Conservation (phyloP, 2,797 vertebrate genomes). For the Momotus momota region DNA sequence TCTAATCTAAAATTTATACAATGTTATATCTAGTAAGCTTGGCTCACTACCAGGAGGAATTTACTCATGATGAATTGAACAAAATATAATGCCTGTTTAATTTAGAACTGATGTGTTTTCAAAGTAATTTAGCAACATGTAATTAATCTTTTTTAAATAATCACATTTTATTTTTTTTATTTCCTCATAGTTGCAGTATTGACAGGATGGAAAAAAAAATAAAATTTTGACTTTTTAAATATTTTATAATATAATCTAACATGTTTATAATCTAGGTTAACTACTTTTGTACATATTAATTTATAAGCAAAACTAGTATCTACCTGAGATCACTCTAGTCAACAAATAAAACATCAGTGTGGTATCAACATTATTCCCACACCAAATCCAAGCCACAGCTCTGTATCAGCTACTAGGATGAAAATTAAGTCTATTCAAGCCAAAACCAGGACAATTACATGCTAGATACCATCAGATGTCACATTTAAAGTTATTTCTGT, state of each 20-base stretch:
- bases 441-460: background rate
- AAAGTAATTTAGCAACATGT: background rate
- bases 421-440: too few species aligned
- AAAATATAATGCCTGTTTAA: background rate
- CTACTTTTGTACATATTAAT: background rate
- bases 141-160: background rate
- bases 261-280: background rate
- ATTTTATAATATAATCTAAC: background rate
- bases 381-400: too few species aligned
- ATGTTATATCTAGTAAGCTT: background rate
- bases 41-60: background rate
- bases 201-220: background rate
- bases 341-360: too few species aligned
- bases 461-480: background rate
- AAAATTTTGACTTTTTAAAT: background rate
- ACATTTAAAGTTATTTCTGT: background rate
- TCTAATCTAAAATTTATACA: background rate
- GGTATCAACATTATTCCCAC: too few species aligned
- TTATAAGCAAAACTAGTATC: background rate
- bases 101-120: background rate
- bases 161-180: too few species aligned
- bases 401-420: too few species aligned
- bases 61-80: background rate
- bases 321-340: background rate
- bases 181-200: too few species aligned